phyloP scores from a whole-genome alignment of 35 echinoderm and acorn worm genomes.

The Anneissia japonica region DNA sequence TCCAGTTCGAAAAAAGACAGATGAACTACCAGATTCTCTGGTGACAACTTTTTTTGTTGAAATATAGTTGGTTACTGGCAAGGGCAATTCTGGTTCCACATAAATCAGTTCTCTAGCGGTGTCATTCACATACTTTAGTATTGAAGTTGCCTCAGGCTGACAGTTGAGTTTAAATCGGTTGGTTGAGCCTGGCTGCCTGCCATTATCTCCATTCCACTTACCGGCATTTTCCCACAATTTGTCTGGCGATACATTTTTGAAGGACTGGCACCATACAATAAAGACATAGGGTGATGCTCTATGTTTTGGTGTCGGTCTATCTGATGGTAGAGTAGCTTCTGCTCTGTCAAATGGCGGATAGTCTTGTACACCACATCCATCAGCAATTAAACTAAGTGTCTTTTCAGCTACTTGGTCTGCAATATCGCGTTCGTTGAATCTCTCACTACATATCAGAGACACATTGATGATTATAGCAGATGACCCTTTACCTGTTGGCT shows the following conservation, averaged over 20 bases:
- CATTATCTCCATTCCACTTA: constrained; percentile 11
- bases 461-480: constrained; percentile 4
- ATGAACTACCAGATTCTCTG: neutral
- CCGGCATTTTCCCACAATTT: constrained; percentile 15
- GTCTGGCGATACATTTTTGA: neutral
- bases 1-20: constrained; percentile 2
- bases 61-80: constrained; percentile 6
- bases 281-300: neutral
- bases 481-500: constrained; percentile 9
- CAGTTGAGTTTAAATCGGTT: constrained; percentile 19
- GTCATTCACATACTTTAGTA: neutral
- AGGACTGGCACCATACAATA: constrained; percentile 17
- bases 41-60: constrained; percentile 18
- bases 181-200: neutral
- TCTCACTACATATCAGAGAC: constrained; percentile 13
- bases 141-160: neutral
- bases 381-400: neutral
- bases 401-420: neutral
- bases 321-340: neutral
- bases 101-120: constrained; percentile 1
- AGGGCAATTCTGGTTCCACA: neutral
- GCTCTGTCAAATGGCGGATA: constrained; percentile 1
- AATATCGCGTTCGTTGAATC: neutral
- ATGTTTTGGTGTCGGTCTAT: constrained; percentile 5
- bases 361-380: neutral